Conservation (phyloP, 2,797 vertebrate genomes). For the Manis javanica region DNA sequence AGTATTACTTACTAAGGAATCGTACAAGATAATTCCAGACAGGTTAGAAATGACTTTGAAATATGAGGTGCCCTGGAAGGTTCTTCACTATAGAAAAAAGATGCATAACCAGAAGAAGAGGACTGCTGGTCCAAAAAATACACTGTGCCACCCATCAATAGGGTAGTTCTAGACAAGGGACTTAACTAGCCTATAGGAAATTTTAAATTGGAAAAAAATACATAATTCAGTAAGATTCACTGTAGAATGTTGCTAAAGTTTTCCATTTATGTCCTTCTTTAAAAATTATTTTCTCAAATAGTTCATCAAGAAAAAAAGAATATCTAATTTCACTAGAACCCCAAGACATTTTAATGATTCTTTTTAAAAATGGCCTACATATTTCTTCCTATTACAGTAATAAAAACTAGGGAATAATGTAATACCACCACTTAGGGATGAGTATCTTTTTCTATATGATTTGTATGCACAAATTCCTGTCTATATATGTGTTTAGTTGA, state of each 20-base stretch:
- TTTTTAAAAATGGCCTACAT: neutral
- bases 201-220: neutral
- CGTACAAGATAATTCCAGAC: neutral
- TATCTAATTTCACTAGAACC: neutral
- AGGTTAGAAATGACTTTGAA: neutral
- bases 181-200: neutral
- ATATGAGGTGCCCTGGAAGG: neutral
- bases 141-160: accelerated
- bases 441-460: neutral
- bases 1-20: neutral
- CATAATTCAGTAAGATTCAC: neutral
- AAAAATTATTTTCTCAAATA: neutral
- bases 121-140: neutral
- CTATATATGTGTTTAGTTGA: neutral
- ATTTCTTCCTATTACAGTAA: neutral
- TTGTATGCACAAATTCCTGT: neutral
- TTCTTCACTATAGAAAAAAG: neutral
- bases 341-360: neutral
- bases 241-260: neutral
- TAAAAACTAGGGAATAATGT: neutral
- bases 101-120: neutral
- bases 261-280: neutral
- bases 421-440: neutral
- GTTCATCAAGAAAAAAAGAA: neutral
- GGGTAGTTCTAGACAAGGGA: neutral